Percentiles rank a stretch among this genome's conserved stretches.
Evolutionary conservation across 2,797 vertebrate genomes (phyloP).

Genomic region (Botia almorhae): DNA sequence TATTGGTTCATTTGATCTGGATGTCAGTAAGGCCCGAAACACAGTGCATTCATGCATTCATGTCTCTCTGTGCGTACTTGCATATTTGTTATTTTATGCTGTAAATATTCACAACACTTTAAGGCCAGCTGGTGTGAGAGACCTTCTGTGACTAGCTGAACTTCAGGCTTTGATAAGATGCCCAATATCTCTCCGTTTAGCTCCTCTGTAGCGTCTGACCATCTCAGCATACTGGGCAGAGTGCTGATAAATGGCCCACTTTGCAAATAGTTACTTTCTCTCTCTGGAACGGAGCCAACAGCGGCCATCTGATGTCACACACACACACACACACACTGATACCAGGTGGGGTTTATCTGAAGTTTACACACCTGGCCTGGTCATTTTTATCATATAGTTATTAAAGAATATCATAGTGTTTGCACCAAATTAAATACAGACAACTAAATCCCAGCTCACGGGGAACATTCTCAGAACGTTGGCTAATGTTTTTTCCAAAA

Average conservation of each 20-base stretch:
- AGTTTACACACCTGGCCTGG: slow-evolving; percentile 8
- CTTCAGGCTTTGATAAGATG: background rate
- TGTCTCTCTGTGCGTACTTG: no score
- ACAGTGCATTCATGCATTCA: no score
- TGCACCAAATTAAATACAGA: background rate
- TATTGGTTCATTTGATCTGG: no score
- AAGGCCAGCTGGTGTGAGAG: background rate
- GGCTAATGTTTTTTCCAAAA: no score
- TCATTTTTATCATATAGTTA: background rate
- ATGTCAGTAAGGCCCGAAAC: no score
- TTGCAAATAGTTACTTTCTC: background rate
- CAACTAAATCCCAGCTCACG: no score
- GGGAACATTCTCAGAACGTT: no score
- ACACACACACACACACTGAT: background rate
- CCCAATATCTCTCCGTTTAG: background rate
- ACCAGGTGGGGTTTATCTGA: slow-evolving; percentile 12
- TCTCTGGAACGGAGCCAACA: background rate
- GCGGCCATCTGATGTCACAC: background rate
- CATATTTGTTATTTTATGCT: background rate
- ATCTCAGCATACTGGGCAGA: background rate
- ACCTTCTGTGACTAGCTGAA: background rate
- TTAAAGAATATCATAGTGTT: background rate
- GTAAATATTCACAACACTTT: background rate
- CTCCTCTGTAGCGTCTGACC: slow-evolving; percentile 14
- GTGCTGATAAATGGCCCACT: slow-evolving; percentile 18